Percentiles rank a stretch among this genome's conserved stretches.
Conservation (phyloP, 2,113 vertebrate genomes). For the Hirundichthys speculiger region DNA sequence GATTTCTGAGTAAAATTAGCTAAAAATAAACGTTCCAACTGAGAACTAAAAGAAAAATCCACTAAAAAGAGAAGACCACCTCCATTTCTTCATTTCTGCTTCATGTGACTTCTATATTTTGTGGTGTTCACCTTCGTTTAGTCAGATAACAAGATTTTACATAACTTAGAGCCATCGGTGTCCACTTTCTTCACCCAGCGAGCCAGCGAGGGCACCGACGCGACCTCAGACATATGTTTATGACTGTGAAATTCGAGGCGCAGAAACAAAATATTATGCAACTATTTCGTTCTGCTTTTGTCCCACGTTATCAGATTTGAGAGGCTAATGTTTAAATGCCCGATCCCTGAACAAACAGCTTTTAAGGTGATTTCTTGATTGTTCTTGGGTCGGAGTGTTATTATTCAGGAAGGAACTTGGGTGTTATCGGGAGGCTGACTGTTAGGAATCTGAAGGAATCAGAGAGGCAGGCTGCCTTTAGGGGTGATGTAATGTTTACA, state of each 20-base stretch:
- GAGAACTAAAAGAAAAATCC: too few relatives aligned
- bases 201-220: conserved; percentile 28
- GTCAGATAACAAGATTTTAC: conserved; percentile 42
- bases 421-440: conserved; percentile 62
- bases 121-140: not conserved
- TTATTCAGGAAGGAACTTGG: conserved; percentile 72
- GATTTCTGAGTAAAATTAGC: too few relatives aligned
- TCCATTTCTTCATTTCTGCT: too few relatives aligned
- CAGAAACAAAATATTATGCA: conserved; percentile 5
- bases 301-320: conserved; percentile 48
- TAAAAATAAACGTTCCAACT: too few relatives aligned
- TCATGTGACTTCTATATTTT: too few relatives aligned
- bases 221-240: conserved; percentile 1
- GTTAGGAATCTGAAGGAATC: conserved; percentile 43
- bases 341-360: conserved; percentile 38
- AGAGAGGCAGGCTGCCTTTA: conserved; percentile 52
- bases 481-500: conserved; percentile 77
- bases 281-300: conserved; percentile 9
- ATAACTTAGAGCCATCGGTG: conserved; percentile 30
- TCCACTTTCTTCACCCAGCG: conserved; percentile 54
- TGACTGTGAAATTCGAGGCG: conserved; percentile 50
- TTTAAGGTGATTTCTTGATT: conserved; percentile 63
- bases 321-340: conserved; percentile 40
- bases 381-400: conserved; percentile 58
- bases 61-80: too few relatives aligned